A percentile compares a stretch with the other conserved stretches of the same genome.
Evolutionary conservation across 2,888 invertebrate species (phyloP).

Genomic region (Pyrrhia umbra): DNA sequence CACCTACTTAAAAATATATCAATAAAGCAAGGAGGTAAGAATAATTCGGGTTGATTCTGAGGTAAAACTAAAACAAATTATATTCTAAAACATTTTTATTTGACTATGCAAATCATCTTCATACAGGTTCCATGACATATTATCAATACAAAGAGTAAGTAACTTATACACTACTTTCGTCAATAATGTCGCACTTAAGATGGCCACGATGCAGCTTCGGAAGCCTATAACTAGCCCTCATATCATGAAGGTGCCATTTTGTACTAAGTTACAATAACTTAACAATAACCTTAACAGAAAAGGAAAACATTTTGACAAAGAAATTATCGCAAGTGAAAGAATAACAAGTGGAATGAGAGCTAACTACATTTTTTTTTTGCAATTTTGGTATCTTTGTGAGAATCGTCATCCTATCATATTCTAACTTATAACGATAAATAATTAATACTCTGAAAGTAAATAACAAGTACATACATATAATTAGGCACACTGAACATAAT

Average conservation of each 20-base stretch:
- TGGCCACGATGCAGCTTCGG: constrained; percentile 85
- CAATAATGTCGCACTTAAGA: constrained; percentile 84
- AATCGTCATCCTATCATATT: constrained; percentile 75
- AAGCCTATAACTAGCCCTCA: constrained; percentile 77
- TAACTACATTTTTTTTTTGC: constrained; percentile 52
- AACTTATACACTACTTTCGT: constrained; percentile 80
- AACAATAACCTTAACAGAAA: constrained; percentile 75
- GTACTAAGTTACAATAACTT: constrained; percentile 83
- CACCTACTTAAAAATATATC: too few species aligned
- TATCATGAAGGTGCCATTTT: constrained; percentile 81
- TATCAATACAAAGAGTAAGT: constrained; percentile 81
- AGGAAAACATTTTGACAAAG: constrained; percentile 68
- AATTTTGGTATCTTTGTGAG: constrained; percentile 70
- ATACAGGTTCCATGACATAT: constrained; percentile 82
- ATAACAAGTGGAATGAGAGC: constrained; percentile 85
- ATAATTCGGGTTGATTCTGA: not conserved
- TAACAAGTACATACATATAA: constrained; percentile 76
- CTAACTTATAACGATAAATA: constrained; percentile 74
- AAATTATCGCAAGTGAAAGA: constrained; percentile 79
- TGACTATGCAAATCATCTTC: constrained; percentile 83
- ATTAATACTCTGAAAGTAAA: constrained; percentile 81
- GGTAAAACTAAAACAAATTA: constrained; percentile 48
- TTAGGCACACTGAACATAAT: constrained; percentile 80
- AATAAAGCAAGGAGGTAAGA: too few species aligned
- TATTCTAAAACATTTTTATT: constrained; percentile 88